Conservation (phyloP, 1,140 invertebrate genomes). For the Diachasma alloeum region DNA sequence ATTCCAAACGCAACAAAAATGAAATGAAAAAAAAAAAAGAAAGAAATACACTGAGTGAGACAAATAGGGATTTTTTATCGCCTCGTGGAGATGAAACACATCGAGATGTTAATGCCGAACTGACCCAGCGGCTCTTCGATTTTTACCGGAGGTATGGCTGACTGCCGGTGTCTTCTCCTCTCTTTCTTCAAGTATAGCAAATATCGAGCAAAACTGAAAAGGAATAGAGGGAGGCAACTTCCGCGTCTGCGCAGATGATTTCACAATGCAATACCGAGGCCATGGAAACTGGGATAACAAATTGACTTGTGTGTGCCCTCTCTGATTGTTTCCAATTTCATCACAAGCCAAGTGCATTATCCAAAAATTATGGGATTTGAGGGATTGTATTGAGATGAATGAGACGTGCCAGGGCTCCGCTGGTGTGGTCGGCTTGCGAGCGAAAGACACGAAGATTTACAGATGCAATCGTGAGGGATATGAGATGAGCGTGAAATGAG, state of each 20-base stretch:
- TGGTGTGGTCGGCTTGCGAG: too few species aligned
- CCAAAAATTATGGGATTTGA: not conserved
- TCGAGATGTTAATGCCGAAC: not conserved
- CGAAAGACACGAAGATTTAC: too few species aligned
- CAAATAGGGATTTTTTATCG: not conserved
- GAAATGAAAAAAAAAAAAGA: not conserved
- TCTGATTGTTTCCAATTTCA: not conserved
- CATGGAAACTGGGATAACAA: constrained; percentile 11
- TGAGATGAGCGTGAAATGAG: too few species aligned
- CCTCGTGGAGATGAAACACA: not conserved
- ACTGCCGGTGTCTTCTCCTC: constrained; percentile 8
- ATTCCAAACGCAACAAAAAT: not conserved
- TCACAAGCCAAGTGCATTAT: not conserved
- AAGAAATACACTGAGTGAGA: too few species aligned
- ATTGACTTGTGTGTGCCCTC: too few species aligned
- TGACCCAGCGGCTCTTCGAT: constrained; percentile 3
- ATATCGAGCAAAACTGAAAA: constrained; percentile 21
- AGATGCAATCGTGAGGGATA: too few species aligned
- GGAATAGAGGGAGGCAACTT: not conserved
- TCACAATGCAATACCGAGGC: not conserved
- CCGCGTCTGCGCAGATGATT: constrained; percentile 19
- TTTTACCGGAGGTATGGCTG: constrained; percentile 15
- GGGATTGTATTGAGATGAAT: not conserved
- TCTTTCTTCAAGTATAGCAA: constrained; percentile 10
- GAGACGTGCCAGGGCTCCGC: not conserved